phyloP scores from a whole-genome alignment of 1,140 invertebrate species.

The Orussus abietinus region DNA sequence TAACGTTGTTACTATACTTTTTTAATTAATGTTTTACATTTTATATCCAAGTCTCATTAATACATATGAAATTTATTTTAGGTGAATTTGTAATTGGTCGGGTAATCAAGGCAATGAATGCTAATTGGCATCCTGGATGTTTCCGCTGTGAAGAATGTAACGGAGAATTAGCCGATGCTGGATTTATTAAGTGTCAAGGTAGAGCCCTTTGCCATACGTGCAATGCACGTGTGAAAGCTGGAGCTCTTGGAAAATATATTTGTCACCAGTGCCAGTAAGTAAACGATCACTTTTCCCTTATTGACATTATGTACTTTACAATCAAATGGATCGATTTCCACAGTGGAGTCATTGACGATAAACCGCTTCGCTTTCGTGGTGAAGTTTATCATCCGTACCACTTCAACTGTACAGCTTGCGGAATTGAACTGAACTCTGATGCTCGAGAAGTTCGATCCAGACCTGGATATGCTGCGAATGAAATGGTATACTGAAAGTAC shows the following conservation, averaged over 20 bases:
- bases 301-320: background rate
- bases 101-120: constrained; percentile 99
- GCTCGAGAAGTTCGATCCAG: constrained; percentile 91
- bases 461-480: constrained; percentile 84
- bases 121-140: constrained; percentile 97
- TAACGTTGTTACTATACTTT: constrained; percentile 21
- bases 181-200: constrained; percentile 92
- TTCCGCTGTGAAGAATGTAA: constrained; percentile 94
- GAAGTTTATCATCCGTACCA: constrained; percentile 99
- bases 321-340: no score
- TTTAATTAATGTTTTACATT: constrained; percentile 12
- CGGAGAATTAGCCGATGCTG: constrained; percentile 89
- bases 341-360: constrained; percentile 93
- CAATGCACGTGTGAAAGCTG: constrained; percentile 93
- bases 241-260: constrained; percentile 92
- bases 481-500: constrained; percentile 60
- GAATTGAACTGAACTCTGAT: constrained; percentile 81
- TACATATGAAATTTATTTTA: constrained; percentile 36
- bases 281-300: constrained; percentile 13
- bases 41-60: constrained; percentile 6
- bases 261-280: constrained; percentile 98
- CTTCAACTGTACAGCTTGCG: constrained; percentile 94
- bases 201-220: constrained; percentile 96
- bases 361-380: constrained; percentile 91
- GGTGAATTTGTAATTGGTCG: constrained; percentile 95